phyloP scores from a whole-genome alignment of 2,888 invertebrate genomes.

The Caenorhabditis imperialis region DNA sequence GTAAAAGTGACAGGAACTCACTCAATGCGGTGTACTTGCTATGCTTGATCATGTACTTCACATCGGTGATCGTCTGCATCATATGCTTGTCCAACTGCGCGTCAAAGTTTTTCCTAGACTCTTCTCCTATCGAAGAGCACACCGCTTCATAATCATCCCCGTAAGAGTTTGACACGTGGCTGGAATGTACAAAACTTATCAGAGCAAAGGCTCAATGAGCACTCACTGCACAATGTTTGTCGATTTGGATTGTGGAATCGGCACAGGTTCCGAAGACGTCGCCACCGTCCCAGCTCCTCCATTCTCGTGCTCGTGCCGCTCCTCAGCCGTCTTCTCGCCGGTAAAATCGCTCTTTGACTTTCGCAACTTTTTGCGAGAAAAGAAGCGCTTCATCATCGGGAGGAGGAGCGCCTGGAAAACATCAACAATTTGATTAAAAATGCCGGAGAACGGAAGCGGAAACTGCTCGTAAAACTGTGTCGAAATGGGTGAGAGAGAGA shows the following conservation, averaged over 20 bases:
- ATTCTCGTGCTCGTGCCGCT: constrained; percentile 28
- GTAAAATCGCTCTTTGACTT: constrained; percentile 68
- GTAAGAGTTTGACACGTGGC: constrained; percentile 60
- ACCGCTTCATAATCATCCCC: constrained; percentile 68
- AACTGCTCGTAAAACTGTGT: constrained; percentile 37
- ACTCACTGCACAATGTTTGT: constrained; percentile 60
- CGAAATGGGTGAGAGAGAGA: constrained; percentile 22
- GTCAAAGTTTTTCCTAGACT: constrained; percentile 67
- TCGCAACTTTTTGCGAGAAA: constrained; percentile 63
- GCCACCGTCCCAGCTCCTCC: constrained; percentile 23
- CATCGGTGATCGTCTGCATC: constrained; percentile 78
- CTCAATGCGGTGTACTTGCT: constrained; percentile 76
- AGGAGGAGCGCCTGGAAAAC: constrained; percentile 23
- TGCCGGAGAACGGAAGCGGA: constrained; percentile 21
- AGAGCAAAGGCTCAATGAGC: not conserved
- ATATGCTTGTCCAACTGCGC: constrained; percentile 75
- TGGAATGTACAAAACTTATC: constrained; percentile 38
- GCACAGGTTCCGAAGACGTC: constrained; percentile 23
- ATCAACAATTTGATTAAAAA: constrained; percentile 11
- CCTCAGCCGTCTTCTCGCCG: constrained; percentile 41
- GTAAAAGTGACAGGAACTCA: constrained; percentile 58
- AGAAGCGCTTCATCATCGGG: constrained; percentile 66
- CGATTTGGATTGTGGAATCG: constrained; percentile 63
- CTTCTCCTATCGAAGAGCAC: constrained; percentile 67
- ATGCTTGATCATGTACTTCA: constrained; percentile 75